Percentiles rank a stretch among this genome's conserved stretches.
Evolutionary conservation across 2,113 vertebrate species (phyloP).

Genomic region (Calidris pygmaea): DNA sequence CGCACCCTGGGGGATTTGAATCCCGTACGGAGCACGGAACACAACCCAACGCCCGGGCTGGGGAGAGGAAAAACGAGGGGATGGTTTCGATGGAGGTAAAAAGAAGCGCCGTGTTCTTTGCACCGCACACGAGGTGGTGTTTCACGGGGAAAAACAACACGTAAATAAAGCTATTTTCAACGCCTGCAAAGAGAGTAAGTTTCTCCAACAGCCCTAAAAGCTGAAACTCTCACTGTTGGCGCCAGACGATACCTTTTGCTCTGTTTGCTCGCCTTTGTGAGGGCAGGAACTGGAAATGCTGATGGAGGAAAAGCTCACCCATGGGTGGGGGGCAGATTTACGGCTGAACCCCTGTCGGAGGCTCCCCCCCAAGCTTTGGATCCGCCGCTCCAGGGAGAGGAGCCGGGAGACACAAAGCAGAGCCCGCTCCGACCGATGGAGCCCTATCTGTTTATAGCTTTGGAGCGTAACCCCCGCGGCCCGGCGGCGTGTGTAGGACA

Average conservation of each 20-base stretch:
- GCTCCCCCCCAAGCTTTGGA: no score
- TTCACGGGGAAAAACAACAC: neutral
- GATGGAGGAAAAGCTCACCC: neutral
- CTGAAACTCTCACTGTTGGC: neutral
- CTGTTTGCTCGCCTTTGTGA: neutral
- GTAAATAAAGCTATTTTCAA: neutral
- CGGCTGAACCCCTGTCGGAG: neutral
- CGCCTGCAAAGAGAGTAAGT: neutral
- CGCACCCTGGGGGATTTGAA: neutral
- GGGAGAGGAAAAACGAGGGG: neutral
- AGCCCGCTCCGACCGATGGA: neutral
- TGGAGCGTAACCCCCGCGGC: neutral
- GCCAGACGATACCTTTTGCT: no score
- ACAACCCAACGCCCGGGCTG: rapidly evolving
- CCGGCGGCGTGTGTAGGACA: neutral
- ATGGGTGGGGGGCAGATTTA: neutral
- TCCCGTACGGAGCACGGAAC: rapidly evolving
- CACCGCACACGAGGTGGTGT: rapidly evolving
- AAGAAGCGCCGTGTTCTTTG: neutral
- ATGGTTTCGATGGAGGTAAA: no score
- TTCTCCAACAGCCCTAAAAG: neutral
- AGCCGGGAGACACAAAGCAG: neutral
- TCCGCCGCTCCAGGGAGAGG: neutral
- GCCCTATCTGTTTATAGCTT: neutral
- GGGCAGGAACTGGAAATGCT: neutral